Evolutionary conservation across 2,888 invertebrate species (phyloP), one percentile per base, ranked within the genome.

Genomic region (Helleia helle): DNA sequence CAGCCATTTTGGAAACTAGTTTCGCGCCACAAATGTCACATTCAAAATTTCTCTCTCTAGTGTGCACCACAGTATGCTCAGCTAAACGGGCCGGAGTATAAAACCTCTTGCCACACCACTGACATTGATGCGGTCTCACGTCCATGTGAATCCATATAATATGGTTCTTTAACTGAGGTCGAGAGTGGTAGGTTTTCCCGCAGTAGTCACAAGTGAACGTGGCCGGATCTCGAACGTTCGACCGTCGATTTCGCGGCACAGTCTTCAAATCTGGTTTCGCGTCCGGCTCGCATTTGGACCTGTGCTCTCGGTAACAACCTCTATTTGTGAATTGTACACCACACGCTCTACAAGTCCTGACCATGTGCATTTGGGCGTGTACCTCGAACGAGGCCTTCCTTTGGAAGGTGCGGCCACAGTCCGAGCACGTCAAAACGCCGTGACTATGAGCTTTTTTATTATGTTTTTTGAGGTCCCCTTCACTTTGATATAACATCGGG

Each of bases 11-110:
- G 8, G 80, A 70, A 1, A 81, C 81, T 0, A 84, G 54, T 55
- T 71, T 75, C 13, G 73, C 79, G 8, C 80, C 73, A 55, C 88
- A 88, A 37, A 87, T 70, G 41, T 85, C 80, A 44, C 88, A 88
- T 47, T 71, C 75, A 49, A 81, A 87, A 36, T 86, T 86, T 46
- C 87, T 65, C 31, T 65, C 84, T 8, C 85, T 67, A 0, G 87
- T 86, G 49, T 88, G 88, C 0, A 86, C 87, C 0, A 86, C 75
- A 2, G 70, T 69, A 40, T 88, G 88, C 43, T 86, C 86, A 0
- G 81, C 79, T 41, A 87, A 52, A 13, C 87, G 65, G 0, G 81
- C 77, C 2, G 83, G 71, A 0, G 86, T 84, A 43, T 81, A 86
- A 44, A 87, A 88, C 47, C 83, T 62, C 26, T 85, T 86, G 0